phyloP scores from a whole-genome alignment of 2,888 invertebrate species.

The Hirtodrosophila confusa region DNA sequence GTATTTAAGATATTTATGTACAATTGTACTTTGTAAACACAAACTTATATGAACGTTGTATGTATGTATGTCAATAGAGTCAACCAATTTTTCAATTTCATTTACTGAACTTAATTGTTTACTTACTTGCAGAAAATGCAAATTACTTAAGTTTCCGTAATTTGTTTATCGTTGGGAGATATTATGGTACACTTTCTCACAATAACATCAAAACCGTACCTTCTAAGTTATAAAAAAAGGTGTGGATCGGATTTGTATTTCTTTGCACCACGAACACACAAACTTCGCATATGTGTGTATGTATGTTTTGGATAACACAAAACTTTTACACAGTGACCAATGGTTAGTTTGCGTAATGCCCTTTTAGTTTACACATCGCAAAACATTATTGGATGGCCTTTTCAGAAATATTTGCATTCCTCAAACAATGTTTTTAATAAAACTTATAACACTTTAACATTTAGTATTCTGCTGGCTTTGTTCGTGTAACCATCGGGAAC shows the following conservation, averaged over 20 bases:
- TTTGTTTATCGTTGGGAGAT: slow-evolving; percentile 8
- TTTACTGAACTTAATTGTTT: slow-evolving; percentile 7
- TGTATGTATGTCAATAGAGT: too few species aligned
- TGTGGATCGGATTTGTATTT: slow-evolving; percentile 53
- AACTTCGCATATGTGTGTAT: slow-evolving; percentile 41
- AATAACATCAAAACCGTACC: slow-evolving; percentile 19
- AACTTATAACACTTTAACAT: slow-evolving; percentile 48
- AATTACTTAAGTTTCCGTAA: slow-evolving; percentile 7
- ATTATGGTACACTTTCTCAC: slow-evolving; percentile 23
- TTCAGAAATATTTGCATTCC: slow-evolving; percentile 27
- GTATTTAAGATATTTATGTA: too few species aligned
- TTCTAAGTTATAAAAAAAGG: slow-evolving; percentile 38
- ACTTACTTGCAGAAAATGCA: slow-evolving; percentile 47
- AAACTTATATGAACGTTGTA: too few species aligned
- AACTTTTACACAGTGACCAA: slow-evolving; percentile 39
- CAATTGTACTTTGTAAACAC: too few species aligned
- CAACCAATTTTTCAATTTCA: too few species aligned
- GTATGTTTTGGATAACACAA: slow-evolving; percentile 53
- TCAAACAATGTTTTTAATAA: slow-evolving; percentile 36
- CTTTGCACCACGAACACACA: slow-evolving; percentile 59
- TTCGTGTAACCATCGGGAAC: slow-evolving; percentile 62
- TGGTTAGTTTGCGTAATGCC: slow-evolving; percentile 40
- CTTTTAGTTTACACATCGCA: slow-evolving; percentile 55
- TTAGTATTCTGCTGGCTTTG: slow-evolving; percentile 59
- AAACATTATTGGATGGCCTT: slow-evolving; percentile 18